A percentile compares a stretch with the other conserved stretches of the same genome.
Evolutionary conservation across 2,113 vertebrate genomes (phyloP).

Genomic region (Electrona antarctica): DNA sequence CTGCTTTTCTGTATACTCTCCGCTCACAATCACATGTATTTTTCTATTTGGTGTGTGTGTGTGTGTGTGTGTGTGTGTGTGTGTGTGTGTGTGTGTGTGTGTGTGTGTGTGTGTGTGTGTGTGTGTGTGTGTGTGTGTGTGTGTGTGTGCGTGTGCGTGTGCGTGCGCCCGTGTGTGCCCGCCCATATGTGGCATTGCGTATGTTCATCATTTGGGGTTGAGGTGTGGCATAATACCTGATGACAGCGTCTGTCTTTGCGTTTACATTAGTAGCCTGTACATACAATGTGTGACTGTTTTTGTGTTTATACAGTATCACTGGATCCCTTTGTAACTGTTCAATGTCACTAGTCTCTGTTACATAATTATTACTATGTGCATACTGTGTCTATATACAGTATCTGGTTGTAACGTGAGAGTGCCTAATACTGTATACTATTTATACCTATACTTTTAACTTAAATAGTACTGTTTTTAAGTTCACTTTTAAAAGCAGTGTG

Average conservation of each 20-base stretch:
- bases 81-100: slow-evolving; percentile 18
- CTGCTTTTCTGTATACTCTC: background rate
- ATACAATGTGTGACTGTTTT: background rate
- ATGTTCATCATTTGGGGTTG: background rate
- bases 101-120: slow-evolving; percentile 9
- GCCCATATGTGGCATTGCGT: background rate
- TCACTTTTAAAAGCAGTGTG: no score
- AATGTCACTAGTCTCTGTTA: no score
- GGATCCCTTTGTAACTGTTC: no score
- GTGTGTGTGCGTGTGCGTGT: slow-evolving; percentile 10
- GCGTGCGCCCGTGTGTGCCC: slow-evolving; percentile 8
- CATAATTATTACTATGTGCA: no score
- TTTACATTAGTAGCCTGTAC: background rate
- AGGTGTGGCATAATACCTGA: background rate
- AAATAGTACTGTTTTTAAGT: no score
- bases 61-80: slow-evolving; percentile 6
- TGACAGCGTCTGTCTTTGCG: slow-evolving; percentile 4
- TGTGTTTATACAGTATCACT: no score
- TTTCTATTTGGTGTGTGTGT: background rate
- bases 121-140: slow-evolving; percentile 20
- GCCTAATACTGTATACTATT: no score
- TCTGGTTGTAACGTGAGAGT: no score
- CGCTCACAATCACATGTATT: no score
- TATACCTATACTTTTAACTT: no score
- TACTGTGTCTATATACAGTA: no score